phyloP scores from a whole-genome alignment of 2,113 vertebrate species.

The Myrmecophaga tridactyla region DNA sequence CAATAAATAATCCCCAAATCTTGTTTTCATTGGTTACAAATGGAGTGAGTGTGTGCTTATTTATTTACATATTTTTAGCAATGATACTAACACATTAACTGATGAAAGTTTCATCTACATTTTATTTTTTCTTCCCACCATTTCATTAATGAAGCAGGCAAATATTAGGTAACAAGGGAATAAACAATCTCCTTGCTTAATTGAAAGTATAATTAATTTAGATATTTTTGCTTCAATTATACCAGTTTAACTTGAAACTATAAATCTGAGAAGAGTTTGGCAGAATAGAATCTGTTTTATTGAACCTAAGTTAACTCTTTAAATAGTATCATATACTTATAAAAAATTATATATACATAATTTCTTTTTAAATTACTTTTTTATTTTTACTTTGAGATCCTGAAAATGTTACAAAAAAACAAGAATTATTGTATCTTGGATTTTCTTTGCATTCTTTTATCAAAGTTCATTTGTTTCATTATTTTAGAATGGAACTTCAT shows the following conservation, averaged over 20 bases:
- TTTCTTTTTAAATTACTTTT: neutral
- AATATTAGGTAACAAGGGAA: neutral
- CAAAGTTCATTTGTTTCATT: neutral
- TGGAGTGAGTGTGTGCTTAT: neutral
- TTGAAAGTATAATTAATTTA: neutral
- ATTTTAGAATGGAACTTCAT: neutral
- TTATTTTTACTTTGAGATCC: neutral
- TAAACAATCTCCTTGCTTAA: neutral
- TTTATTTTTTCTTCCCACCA: conserved; percentile 8
- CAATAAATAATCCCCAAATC: neutral
- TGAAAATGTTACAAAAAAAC: conserved; percentile 6
- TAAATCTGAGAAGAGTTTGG: neutral
- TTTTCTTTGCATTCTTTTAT: neutral
- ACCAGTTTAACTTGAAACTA: conserved; percentile 6
- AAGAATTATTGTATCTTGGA: neutral
- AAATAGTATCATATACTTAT: neutral
- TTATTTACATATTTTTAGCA: neutral
- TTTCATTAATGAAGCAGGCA: neutral
- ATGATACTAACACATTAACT: neutral
- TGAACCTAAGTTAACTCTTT: neutral
- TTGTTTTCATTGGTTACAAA: neutral
- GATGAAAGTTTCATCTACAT: neutral
- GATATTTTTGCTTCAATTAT: neutral
- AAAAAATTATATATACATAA: neutral
- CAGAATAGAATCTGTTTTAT: neutral